These are phyloP conservation scores for Crenichthys baileyi DNA, from an alignment of 2,797 vertebrate species.

Conservation along the genomic window DNA sequence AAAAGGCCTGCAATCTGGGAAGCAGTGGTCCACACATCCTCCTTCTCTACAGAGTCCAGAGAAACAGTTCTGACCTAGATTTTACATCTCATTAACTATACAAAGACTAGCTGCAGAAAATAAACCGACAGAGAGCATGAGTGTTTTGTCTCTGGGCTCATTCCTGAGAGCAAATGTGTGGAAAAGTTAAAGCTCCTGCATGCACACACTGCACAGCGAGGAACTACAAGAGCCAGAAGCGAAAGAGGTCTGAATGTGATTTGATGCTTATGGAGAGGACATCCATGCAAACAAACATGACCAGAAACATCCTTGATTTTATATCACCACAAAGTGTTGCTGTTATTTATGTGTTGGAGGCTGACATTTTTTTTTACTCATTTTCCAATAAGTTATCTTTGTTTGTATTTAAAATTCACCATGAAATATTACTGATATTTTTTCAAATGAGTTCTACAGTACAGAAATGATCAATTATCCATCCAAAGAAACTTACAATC, in stretches of 20 bases:
- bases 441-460: background rate
- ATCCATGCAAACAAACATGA: background rate
- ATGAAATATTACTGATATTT: background rate
- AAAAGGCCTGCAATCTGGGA: slow-evolving; percentile 30
- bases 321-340: background rate
- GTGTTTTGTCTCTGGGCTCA: slow-evolving; percentile 47
- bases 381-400: too few species aligned
- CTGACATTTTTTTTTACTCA: background rate
- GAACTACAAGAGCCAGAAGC: background rate
- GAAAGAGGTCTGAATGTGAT: background rate
- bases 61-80: slow-evolving; percentile 70
- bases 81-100: slow-evolving; percentile 73
- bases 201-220: slow-evolving; percentile 18
- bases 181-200: slow-evolving; percentile 10
- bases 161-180: slow-evolving; percentile 27
- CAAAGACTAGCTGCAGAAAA: slow-evolving; percentile 62
- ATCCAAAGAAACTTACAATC: background rate
- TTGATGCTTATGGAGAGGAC: slow-evolving; percentile 7
- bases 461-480: background rate
- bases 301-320: background rate
- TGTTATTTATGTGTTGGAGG: background rate
- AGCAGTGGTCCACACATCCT: slow-evolving; percentile 49
- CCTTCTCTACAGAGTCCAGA: slow-evolving; percentile 29
- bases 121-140: slow-evolving; percentile 54
- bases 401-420: background rate